Evolutionary conservation across 1,140 invertebrate genomes (phyloP), one percentile per base, ranked within the genome.

Genomic region (Conopomorpha cramerella): DNA sequence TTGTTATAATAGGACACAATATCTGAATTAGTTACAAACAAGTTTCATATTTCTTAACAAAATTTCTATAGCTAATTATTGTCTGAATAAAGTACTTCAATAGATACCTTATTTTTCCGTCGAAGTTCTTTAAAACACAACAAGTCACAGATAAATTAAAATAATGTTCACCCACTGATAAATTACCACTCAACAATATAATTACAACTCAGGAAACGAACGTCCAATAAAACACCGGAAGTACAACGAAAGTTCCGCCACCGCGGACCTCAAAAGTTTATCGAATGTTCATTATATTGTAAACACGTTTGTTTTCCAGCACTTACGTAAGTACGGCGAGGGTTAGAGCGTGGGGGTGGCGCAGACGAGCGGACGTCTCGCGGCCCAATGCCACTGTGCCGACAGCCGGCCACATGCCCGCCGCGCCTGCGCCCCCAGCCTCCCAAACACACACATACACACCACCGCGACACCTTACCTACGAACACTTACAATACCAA

Each of bases 361-460:
- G 43, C 36, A 26, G 38, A 47, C 53, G 54, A 41, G 49, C 38
- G 45, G 42, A 36, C 40, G 38, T 41, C 46, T 55, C 51, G 51
- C 47, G 53, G 60, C 48, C 51, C 41, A 42, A 43, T 54, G 52
- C 44, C 54, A 67, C 63, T 62, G 47, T 61, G 49, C 49, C 46
- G 40, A 35, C 39, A 33, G 43, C 41, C 43, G 34, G 39, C 43
- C 37, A 37, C 43, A 36, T 18, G 18, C 19, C 30, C 52, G 61
- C 42, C 51, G 67, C 67, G 67, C 67, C 68, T 68, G 63, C 52
- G 59, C 57, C 51, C 43, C 53, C 55, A 49, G 59, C 55, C 61
- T 51, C 47, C 57, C 46, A 43, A 55, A 55, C 55, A 52, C 55
- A 59, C 62, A 57, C 55, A 33, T 38, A 55, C 51, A n/a, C n/a